Conservation (phyloP, 2,888 invertebrate genomes). For the Sinelater perroti region DNA sequence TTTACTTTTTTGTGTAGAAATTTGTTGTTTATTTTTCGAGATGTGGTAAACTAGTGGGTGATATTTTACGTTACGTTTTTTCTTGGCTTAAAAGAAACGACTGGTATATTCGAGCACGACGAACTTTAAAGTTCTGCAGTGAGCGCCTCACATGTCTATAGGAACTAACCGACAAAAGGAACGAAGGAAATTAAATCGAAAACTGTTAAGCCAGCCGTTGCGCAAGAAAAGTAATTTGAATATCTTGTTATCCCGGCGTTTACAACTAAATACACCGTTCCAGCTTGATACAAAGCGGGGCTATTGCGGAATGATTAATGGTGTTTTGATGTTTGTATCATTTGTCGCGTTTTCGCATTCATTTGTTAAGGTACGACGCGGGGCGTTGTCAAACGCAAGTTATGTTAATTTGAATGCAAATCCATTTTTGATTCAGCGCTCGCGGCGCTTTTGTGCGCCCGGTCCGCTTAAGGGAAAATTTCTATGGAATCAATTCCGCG, state of each 20-base stretch:
- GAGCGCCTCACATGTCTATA: too few species aligned
- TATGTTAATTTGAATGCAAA: constrained; percentile 44
- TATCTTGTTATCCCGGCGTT: constrained; percentile 17
- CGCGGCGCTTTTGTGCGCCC: constrained; percentile 22
- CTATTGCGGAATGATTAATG: constrained; percentile 41
- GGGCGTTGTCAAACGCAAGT: constrained; percentile 38
- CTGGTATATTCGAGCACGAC: too few species aligned
- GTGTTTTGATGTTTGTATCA: constrained; percentile 40
- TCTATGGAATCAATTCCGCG: constrained; percentile 36
- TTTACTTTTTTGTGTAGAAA: too few species aligned
- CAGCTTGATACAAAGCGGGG: constrained; percentile 19
- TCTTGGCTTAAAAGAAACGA: too few species aligned
- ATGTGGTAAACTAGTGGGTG: too few species aligned
- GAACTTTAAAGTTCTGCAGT: too few species aligned
- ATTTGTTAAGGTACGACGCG: constrained; percentile 38
- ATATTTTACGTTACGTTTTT: too few species aligned
- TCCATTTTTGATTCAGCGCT: constrained; percentile 30
- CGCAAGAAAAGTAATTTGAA: constrained; percentile 23
- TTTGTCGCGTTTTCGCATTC: constrained; percentile 44
- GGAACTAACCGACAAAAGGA: too few species aligned
- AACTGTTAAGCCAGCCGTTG: constrained; percentile 11
- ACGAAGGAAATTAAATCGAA: constrained; percentile 25
- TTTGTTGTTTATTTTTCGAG: too few species aligned
- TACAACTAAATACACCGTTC: constrained; percentile 24
- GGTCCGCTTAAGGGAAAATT: constrained; percentile 17